Conservation (phyloP, 2,113 vertebrate genomes). For the Scomber japonicus region DNA sequence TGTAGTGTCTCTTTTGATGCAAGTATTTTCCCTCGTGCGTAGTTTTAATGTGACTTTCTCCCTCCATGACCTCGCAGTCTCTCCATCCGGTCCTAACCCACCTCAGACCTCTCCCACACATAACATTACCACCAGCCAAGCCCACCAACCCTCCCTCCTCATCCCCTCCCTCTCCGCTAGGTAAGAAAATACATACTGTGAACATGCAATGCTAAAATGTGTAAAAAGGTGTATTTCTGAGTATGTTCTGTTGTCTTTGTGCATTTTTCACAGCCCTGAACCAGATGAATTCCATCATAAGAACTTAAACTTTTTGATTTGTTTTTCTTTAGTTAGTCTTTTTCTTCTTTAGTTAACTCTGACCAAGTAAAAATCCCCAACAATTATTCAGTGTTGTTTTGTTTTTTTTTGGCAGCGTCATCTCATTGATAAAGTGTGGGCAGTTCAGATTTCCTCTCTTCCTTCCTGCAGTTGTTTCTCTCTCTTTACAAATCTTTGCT, state of each 20-base stretch:
- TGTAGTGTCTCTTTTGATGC: conserved; percentile 12
- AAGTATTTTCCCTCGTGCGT: conserved; percentile 9
- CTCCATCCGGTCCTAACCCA: conserved; percentile 86
- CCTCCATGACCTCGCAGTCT: conserved; percentile 84
- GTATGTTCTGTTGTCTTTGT: background rate
- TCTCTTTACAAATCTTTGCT: conserved; percentile 20
- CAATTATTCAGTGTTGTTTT: background rate
- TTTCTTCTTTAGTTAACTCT: too few species aligned
- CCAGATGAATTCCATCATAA: background rate
- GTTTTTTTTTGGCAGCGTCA: background rate
- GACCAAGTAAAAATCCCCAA: background rate
- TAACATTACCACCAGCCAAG: conserved; percentile 89
- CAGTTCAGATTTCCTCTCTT: background rate
- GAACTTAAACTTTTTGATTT: background rate
- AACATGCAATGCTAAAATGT: background rate
- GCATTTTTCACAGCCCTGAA: conserved; percentile 1
- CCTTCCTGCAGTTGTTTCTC: conserved; percentile 16
- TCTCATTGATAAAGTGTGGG: background rate
- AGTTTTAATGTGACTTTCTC: conserved; percentile 52
- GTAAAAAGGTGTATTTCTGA: background rate
- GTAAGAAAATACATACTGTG: conserved; percentile 79
- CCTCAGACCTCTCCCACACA: conserved; percentile 87
- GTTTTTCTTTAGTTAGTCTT: too few species aligned
- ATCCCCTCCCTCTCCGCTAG: conserved; percentile 84
- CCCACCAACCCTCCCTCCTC: conserved; percentile 84